These are phyloP conservation scores for Apoderus coryli DNA, from an alignment of 2,888 invertebrate genomes.

Conservation along the genomic window DNA sequence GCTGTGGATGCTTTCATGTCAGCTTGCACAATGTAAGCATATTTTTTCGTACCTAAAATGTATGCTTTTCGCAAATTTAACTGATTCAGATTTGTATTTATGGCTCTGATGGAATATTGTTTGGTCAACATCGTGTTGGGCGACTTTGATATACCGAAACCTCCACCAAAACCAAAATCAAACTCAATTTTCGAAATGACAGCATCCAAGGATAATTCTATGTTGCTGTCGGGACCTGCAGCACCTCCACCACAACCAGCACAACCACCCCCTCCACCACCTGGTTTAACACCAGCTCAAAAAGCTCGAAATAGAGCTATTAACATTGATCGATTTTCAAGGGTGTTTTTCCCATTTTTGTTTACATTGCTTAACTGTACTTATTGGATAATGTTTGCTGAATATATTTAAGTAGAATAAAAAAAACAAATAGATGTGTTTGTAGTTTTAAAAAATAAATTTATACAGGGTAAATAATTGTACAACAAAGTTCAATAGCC, in stretches of 20 bases:
- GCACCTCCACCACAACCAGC: constrained; percentile 26
- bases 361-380: constrained; percentile 52
- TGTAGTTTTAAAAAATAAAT: constrained; percentile 1
- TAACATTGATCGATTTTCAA: constrained; percentile 54
- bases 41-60: background rate
- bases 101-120: constrained; percentile 89
- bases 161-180: constrained; percentile 35
- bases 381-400: constrained; percentile 61
- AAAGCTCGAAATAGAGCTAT: constrained; percentile 48
- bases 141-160: constrained; percentile 47
- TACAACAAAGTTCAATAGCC: too few species aligned
- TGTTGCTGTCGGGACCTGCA: constrained; percentile 30
- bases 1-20: constrained; percentile 91
- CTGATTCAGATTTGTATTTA: constrained; percentile 73
- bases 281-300: constrained; percentile 40
- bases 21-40: constrained; percentile 66
- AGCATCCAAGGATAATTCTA: constrained; percentile 33
- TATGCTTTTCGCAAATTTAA: background rate
- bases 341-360: constrained; percentile 54
- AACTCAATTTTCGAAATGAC: constrained; percentile 41
- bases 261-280: constrained; percentile 20
- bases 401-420: constrained; percentile 41
- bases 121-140: constrained; percentile 74
- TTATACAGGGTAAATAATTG: too few species aligned
- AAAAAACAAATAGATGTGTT: background rate